Percentiles rank a stretch among this genome's conserved stretches.
phyloP scores from a whole-genome alignment of 1,140 invertebrate genomes.

The Zaprionus gabonicus region DNA sequence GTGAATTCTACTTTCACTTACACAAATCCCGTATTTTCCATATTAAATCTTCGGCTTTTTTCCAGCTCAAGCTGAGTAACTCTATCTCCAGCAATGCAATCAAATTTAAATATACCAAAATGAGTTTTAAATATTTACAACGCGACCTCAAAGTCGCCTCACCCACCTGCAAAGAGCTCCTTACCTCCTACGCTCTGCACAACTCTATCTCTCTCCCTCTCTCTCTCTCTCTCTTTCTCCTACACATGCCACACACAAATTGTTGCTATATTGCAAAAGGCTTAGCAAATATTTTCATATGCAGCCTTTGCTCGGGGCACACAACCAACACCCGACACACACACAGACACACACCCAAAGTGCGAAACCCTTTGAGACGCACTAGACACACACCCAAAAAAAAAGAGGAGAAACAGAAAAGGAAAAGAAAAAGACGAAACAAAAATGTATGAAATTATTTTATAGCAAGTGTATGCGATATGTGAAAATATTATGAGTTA shows the following conservation, averaged over 20 bases:
- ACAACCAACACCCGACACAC: constrained; percentile 24
- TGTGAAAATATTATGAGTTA: constrained; percentile 66
- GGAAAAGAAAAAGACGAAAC: constrained; percentile 20
- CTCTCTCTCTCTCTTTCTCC: not conserved
- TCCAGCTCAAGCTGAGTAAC: not conserved
- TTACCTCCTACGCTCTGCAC: not conserved
- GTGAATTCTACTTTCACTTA: not conserved
- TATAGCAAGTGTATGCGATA: constrained; percentile 59
- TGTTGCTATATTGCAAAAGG: constrained; percentile 48
- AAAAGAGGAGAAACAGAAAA: constrained; percentile 26
- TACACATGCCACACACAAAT: constrained; percentile 22
- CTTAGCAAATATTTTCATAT: constrained; percentile 74
- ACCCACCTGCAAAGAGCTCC: not conserved
- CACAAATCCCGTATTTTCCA: not conserved
- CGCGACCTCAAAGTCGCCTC: constrained; percentile 34
- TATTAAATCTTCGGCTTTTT: not conserved
- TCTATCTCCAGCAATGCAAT: constrained; percentile 23
- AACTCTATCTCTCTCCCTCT: not conserved
- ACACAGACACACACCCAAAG: constrained; percentile 34
- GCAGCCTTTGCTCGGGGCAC: constrained; percentile 49
- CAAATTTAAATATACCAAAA: constrained; percentile 53
- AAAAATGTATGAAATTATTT: constrained; percentile 68
- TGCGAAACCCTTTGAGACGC: constrained; percentile 76
- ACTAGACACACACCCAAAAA: constrained; percentile 45
- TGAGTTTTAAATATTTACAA: constrained; percentile 68